Evolutionary conservation across 1,140 invertebrate species (phyloP).

Genomic region (Dolichoris vasculosae): DNA sequence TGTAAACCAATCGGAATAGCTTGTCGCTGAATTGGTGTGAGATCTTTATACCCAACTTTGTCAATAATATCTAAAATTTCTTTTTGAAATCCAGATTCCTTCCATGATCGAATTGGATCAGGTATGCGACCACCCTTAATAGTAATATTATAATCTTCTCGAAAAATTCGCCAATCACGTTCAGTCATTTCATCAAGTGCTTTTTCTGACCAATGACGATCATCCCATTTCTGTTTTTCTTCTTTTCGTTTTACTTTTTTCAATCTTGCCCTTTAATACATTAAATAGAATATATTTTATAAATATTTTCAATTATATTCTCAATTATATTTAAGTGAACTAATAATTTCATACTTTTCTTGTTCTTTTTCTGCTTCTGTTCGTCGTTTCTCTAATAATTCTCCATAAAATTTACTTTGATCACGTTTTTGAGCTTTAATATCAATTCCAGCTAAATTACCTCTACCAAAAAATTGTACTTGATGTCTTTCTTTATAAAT

Average conservation of each 20-base stretch:
- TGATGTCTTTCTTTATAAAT: conserved; percentile 97
- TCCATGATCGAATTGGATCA: conserved; percentile 96
- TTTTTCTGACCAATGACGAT: conserved; percentile 99
- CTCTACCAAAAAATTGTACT: conserved; percentile 97
- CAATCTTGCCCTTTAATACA: conserved; percentile 81
- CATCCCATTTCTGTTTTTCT: conserved; percentile 99
- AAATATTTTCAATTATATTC: neutral
- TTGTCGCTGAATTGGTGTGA: conserved; percentile 99
- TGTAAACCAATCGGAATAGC: conserved; percentile 99
- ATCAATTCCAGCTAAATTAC: conserved; percentile 98
- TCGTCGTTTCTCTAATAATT: conserved; percentile 94
- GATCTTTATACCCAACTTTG: conserved; percentile 97
- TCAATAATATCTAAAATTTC: conserved; percentile 97
- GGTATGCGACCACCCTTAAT: conserved; percentile 99
- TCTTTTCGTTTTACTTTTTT: conserved; percentile 97
- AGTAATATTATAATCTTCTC: conserved; percentile 99
- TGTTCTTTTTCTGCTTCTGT: conserved; percentile 98
- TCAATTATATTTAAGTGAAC: neutral
- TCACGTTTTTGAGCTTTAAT: conserved; percentile 97
- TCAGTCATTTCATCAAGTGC: conserved; percentile 96
- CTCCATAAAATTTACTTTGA: conserved; percentile 98
- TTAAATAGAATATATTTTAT: conserved; percentile 31
- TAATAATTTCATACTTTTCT: conserved; percentile 82
- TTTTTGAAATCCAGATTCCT: conserved; percentile 92
- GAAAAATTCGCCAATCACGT: conserved; percentile 99